phyloP scores from a whole-genome alignment of 2,113 vertebrate species.

The Smithornis capensis region DNA sequence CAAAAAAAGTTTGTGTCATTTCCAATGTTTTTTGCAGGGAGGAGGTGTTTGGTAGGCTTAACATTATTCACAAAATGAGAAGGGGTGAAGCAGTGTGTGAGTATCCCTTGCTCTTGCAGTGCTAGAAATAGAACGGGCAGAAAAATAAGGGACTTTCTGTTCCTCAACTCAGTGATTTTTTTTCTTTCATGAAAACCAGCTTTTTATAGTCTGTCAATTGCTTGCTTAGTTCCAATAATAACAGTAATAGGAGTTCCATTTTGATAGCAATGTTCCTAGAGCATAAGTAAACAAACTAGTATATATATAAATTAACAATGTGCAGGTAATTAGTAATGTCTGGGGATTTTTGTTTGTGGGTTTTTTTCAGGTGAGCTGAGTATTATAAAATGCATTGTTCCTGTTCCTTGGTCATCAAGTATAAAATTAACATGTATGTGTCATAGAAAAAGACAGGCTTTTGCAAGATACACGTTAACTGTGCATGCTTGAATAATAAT shows the following conservation, averaged over 20 bases:
- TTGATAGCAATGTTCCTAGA: not conserved
- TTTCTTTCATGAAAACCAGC: not conserved
- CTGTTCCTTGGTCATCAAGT: not conserved
- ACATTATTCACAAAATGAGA: not conserved
- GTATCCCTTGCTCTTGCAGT: not conserved
- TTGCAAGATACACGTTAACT: not conserved
- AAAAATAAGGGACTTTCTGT: not conserved
- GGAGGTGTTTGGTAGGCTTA: not conserved
- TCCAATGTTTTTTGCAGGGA: not conserved
- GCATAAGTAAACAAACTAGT: not conserved
- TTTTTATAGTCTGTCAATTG: not conserved
- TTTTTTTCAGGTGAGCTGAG: not conserved
- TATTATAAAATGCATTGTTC: not conserved
- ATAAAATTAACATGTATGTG: not conserved
- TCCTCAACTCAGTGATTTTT: not conserved
- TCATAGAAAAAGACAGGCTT: not conserved
- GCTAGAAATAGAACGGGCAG: not conserved
- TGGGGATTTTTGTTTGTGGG: not conserved
- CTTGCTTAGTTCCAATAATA: not conserved
- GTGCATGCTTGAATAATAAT: not conserved
- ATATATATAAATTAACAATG: not conserved
- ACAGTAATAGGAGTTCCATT: not conserved
- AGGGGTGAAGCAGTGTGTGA: not conserved
- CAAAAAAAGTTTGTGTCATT: not conserved
- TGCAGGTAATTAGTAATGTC: not conserved